A percentile compares a stretch with the other conserved stretches of the same genome.
These are phyloP conservation scores for Venustoraphidia nigricollis DNA, from an alignment of 2,888 invertebrate species.

Conservation along the genomic window DNA sequence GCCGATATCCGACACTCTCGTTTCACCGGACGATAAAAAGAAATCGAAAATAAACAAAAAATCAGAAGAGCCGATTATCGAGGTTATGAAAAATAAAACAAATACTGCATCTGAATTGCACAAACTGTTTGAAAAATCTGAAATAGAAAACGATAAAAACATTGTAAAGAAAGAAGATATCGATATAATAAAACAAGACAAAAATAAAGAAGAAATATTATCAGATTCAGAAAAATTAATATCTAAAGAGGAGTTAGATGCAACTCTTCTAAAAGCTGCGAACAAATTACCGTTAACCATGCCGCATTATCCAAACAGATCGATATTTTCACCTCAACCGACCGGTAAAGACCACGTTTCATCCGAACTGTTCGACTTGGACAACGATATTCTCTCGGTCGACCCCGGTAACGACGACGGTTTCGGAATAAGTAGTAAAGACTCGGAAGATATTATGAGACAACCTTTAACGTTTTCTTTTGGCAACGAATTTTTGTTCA, in stretches of 20 bases:
- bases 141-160: constrained; percentile 3
- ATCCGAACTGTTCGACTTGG: constrained; percentile 47
- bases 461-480: constrained; percentile 43
- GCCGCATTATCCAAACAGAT: constrained; percentile 32
- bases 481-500: constrained; percentile 49
- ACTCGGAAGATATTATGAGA: constrained; percentile 45
- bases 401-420: constrained; percentile 45
- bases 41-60: constrained; percentile 2
- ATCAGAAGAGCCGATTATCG: background rate
- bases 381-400: constrained; percentile 39
- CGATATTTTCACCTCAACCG: constrained; percentile 58
- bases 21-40: constrained; percentile 18
- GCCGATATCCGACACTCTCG: too few species aligned
- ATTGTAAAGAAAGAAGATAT: constrained; percentile 8
- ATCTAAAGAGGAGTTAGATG: constrained; percentile 12
- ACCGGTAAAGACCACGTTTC: constrained; percentile 28
- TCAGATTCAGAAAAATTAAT: constrained; percentile 13
- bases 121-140: constrained; percentile 11
- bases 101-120: too few species aligned
- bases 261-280: constrained; percentile 12
- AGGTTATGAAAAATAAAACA: too few species aligned
- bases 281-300: constrained; percentile 15
- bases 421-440: constrained; percentile 39
- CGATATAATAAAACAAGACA: constrained; percentile 7
- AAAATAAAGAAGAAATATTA: background rate